phyloP scores from a whole-genome alignment of 2,797 vertebrate species.

The Selene dorsalis region DNA sequence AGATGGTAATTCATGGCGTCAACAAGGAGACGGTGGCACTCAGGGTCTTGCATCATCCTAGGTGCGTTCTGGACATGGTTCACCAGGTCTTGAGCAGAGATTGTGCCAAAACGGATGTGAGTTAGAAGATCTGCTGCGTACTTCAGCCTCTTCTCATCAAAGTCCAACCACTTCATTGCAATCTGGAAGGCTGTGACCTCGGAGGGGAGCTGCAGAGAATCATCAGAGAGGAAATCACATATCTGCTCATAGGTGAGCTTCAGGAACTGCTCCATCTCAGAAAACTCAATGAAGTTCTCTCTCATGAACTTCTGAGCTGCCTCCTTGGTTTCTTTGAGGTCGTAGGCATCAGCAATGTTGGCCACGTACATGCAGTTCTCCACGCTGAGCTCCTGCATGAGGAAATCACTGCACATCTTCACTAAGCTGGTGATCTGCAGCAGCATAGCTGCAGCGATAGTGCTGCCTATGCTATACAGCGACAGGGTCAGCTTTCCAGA shows the following conservation, averaged over 20 bases:
- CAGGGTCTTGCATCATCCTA: conserved; percentile 98
- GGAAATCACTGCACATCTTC: conserved; percentile 99
- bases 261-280: conserved; percentile 98
- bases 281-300: conserved; percentile 99
- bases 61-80: conserved; percentile 95
- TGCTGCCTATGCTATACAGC: conserved; percentile 96
- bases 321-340: conserved; percentile 92
- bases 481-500: conserved; percentile 97
- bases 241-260: conserved; percentile 99
- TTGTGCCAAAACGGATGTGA: conserved; percentile 97
- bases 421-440: conserved; percentile 94
- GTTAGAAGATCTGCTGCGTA: conserved; percentile 93
- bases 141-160: conserved; percentile 96
- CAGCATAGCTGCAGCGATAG: conserved; percentile 93
- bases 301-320: conserved; percentile 96
- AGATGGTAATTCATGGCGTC: conserved; percentile 99
- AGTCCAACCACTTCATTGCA: conserved; percentile 98
- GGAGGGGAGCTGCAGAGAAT: conserved; percentile 95
- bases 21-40: conserved; percentile 97
- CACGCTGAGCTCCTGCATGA: conserved; percentile 94
- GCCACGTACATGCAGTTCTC: conserved; percentile 98
- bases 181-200: conserved; percentile 99
- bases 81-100: conserved; percentile 96
- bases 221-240: conserved; percentile 95
- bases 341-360: conserved; percentile 96